A percentile compares a stretch with the other conserved stretches of the same genome.
Conservation (phyloP, 1,140 invertebrate species). For the Formica exsecta region DNA sequence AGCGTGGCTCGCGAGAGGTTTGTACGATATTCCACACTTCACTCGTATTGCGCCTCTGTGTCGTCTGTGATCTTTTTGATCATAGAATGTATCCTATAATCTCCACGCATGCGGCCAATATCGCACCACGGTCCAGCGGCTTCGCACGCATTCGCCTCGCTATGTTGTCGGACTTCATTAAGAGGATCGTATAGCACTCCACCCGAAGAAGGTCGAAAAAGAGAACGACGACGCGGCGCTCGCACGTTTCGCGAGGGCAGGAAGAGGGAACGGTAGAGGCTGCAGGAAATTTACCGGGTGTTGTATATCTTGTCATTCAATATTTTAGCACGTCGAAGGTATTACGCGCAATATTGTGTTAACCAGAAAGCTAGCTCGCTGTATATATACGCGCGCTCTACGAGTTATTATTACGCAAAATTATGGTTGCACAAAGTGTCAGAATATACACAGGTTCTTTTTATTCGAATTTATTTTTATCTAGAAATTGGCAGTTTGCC, state of each 20-base stretch:
- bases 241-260: constrained; percentile 23
- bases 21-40: constrained; percentile 39
- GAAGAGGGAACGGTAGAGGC: constrained; percentile 16
- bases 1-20: constrained; percentile 18
- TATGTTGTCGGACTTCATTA: constrained; percentile 75
- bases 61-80: constrained; percentile 64
- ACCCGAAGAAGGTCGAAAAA: constrained; percentile 61
- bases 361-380: constrained; percentile 21
- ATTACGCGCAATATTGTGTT: constrained; percentile 42
- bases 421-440: neutral
- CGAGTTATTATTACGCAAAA: constrained; percentile 32
- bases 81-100: constrained; percentile 68
- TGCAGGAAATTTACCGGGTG: constrained; percentile 41
- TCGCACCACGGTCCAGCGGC: constrained; percentile 62
- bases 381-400: neutral
- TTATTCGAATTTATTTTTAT: neutral
- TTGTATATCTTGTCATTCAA: constrained; percentile 52
- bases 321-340: constrained; percentile 49
- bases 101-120: constrained; percentile 51
- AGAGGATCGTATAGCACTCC: constrained; percentile 73
- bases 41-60: constrained; percentile 59
- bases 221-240: constrained; percentile 27
- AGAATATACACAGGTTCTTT: neutral
- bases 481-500: neutral
- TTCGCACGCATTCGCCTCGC: constrained; percentile 55